A percentile compares a stretch with the other conserved stretches of the same genome.
phyloP scores from a whole-genome alignment of 2,797 vertebrate species.

The Tokudaia muenninki region DNA sequence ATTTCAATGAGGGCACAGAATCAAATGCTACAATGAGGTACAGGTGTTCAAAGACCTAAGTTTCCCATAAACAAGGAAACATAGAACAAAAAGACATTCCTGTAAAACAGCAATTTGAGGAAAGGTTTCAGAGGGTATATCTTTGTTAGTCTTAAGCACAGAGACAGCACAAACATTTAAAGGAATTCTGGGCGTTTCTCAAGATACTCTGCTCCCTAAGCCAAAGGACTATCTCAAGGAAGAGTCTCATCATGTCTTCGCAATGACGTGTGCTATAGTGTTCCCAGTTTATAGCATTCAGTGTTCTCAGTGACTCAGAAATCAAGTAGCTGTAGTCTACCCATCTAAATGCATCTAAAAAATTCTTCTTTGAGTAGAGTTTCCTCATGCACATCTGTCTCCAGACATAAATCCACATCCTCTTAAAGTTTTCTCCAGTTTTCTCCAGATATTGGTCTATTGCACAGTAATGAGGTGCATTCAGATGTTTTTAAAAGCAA shows the following conservation, averaged over 20 bases:
- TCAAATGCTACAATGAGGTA: neutral
- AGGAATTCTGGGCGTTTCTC: conserved; percentile 61
- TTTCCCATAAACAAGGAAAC: conserved; percentile 63
- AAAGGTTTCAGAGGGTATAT: neutral
- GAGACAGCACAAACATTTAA: conserved; percentile 5
- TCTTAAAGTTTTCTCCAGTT: neutral
- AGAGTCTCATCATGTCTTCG: conserved; percentile 59
- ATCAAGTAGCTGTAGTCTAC: neutral
- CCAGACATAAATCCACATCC: neutral
- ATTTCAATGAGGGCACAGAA: conserved; percentile 44
- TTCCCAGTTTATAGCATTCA: conserved; percentile 12
- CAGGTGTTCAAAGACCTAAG: conserved; percentile 43
- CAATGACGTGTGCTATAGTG: neutral
- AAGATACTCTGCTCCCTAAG: conserved; percentile 51
- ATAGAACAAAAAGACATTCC: conserved; percentile 21
- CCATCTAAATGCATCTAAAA: neutral
- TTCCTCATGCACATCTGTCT: neutral
- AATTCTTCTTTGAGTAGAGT: neutral
- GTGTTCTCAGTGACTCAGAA: neutral
- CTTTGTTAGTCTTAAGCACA: conserved; percentile 17
- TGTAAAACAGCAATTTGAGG: neutral
- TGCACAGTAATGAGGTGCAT: neutral
- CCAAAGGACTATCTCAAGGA: conserved; percentile 49
- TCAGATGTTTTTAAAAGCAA: conserved; percentile 3
- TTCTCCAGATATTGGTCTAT: neutral